Evolutionary conservation across 2,888 invertebrate species (phyloP).

Genomic region (Parascotia fuliginaria): DNA sequence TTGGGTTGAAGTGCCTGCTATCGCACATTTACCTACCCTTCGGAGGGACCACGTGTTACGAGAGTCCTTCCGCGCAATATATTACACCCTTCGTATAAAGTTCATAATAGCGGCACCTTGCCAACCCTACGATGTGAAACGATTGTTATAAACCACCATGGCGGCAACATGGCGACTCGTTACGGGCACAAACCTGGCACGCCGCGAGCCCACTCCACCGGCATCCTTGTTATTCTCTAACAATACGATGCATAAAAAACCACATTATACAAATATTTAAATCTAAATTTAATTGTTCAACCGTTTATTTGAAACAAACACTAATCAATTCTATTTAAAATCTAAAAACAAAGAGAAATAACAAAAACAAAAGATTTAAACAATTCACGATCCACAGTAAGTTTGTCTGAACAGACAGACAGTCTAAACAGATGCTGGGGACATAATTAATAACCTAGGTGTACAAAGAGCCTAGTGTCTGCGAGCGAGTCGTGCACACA

Average conservation of each 20-base stretch:
- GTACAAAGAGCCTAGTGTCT: constrained; percentile 46
- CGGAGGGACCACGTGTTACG: not conserved
- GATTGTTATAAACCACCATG: constrained; percentile 6
- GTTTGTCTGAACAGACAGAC: constrained; percentile 38
- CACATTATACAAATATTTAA: not conserved
- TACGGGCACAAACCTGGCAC: constrained; percentile 10
- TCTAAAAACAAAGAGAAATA: constrained; percentile 22
- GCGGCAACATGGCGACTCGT: constrained; percentile 5
- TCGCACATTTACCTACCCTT: not conserved
- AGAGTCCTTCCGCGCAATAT: not conserved
- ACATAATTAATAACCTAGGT: constrained; percentile 53
- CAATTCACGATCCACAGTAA: constrained; percentile 28
- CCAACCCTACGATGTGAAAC: constrained; percentile 4
- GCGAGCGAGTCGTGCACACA: constrained; percentile 35
- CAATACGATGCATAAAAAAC: not conserved
- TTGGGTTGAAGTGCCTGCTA: not conserved
- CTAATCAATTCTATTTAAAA: constrained; percentile 7
- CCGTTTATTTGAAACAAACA: not conserved
- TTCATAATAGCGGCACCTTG: constrained; percentile 7
- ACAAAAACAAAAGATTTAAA: constrained; percentile 36
- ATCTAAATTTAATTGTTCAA: not conserved
- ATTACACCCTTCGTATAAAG: constrained; percentile 6
- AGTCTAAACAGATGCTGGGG: constrained; percentile 42
- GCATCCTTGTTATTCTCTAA: constrained; percentile 11
- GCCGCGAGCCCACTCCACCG: constrained; percentile 3